Evolutionary conservation across 2,797 vertebrate species (phyloP).

Genomic region (Gadopsis marmoratus): DNA sequence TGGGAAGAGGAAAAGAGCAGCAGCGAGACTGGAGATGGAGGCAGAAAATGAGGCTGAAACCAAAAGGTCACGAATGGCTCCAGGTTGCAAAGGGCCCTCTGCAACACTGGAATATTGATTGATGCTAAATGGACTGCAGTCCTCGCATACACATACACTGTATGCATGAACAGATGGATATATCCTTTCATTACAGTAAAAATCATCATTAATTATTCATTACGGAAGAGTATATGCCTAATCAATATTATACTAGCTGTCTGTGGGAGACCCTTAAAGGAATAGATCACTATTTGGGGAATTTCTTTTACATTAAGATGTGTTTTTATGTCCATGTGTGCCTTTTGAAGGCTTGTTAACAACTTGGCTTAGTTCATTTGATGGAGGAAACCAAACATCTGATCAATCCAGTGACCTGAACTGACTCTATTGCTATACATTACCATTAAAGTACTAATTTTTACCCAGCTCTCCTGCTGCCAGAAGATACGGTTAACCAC

Average conservation of each 20-base stretch:
- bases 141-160: constrained; percentile 1
- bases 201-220: constrained; percentile 59
- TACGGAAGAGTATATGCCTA: constrained; percentile 26
- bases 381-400: background rate
- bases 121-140: constrained; percentile 45
- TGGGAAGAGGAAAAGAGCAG: constrained; percentile 15
- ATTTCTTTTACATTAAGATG: background rate
- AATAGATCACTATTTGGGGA: constrained; percentile 16
- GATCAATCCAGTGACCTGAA: background rate
- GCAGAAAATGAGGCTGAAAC: constrained; percentile 51
- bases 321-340: too few relatives aligned
- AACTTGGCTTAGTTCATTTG: background rate
- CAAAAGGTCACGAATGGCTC: constrained; percentile 67
- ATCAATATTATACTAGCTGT: constrained; percentile 60
- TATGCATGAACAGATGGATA: constrained; percentile 14
- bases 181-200: constrained; percentile 31
- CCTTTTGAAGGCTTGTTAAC: background rate
- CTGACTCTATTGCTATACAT: background rate
- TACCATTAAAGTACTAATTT: too few relatives aligned
- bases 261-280: constrained; percentile 26
- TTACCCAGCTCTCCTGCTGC: background rate
- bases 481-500: background rate
- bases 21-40: constrained; percentile 26
- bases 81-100: constrained; percentile 48
- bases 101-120: constrained; percentile 56